Evolutionary conservation across 2,888 invertebrate species (phyloP), one percentile per base, ranked within the genome.

Genomic region (Xestia xanthographa): DNA sequence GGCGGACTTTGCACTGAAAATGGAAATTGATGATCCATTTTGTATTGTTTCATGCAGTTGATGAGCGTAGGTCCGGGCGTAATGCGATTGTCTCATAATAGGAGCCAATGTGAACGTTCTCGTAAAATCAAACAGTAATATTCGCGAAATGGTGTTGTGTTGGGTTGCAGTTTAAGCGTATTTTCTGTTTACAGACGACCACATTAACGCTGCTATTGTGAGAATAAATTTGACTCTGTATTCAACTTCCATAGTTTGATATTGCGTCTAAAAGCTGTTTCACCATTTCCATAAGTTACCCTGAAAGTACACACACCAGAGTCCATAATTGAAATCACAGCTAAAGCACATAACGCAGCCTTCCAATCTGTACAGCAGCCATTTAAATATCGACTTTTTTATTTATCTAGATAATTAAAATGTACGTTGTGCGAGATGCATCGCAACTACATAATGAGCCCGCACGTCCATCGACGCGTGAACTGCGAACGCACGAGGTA

Each of bases 391-490:
- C 82, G 69, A 53, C 12, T 12, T 60, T 66, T 83, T 85, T 83
- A 11, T 88, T 83, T 80, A 79, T 82, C 77, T 79, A n/a, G n/a
- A 71, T 86, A 88, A 86, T 87, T 87, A 86, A 88, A 89, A 82
- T 78, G 77, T 70, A 50, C 79, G 66, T 65, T 60, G 50, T 66
- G 75, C 79, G 70, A 76, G 77, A 81, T 68, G 73, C 81, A 71
- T 77, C 69, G 67, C 43, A 75, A 79, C 78, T 72, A 71, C 78
- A 84, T 86, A 90, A 89, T 86, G 86, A 83, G 71, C 84, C 85
- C 89, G 87, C 85, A 87, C 80, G 69, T 79, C 83, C 86, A 88
- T 71, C 86, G 88, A 79, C 72, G 91, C 91, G 88, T 88, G 82
- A 79, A 77, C 58, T 69, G 68, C 63, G 70, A 72, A 58, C 73